Conservation (phyloP, 2,113 vertebrate species). For the Engystomops pustulosus region DNA sequence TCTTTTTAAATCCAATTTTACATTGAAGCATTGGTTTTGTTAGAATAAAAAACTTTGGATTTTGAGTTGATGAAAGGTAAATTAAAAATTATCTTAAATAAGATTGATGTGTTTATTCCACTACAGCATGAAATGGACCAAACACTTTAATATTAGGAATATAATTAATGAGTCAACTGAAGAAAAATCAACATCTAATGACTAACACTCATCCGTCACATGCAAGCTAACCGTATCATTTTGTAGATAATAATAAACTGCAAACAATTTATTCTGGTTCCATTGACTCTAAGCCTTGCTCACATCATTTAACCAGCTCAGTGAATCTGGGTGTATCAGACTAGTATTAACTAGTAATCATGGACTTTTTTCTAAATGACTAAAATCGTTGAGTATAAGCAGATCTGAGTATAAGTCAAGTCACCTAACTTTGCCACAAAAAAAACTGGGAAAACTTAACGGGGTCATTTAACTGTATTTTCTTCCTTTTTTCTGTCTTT, state of each 20-base stretch:
- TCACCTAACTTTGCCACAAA: no score
- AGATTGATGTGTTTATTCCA: constrained; percentile 43
- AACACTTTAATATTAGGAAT: constrained; percentile 16
- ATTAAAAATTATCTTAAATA: constrained; percentile 41
- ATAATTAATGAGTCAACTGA: constrained; percentile 43
- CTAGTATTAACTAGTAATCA: neutral
- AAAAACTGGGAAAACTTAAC: no score
- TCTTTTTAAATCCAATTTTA: no score
- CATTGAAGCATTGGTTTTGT: neutral
- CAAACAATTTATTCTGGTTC: neutral
- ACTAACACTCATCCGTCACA: constrained; percentile 19
- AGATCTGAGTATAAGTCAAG: no score
- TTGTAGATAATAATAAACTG: neutral
- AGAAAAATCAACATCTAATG: constrained; percentile 34
- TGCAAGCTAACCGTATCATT: constrained; percentile 10
- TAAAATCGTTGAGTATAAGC: no score
- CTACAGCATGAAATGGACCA: constrained; percentile 10
- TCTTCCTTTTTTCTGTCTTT: no score
- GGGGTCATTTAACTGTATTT: no score
- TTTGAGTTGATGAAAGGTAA: constrained; percentile 16
- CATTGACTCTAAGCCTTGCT: neutral
- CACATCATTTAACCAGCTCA: neutral
- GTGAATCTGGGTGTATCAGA: neutral
- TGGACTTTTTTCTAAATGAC: no score
- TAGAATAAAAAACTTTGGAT: neutral